Evolutionary conservation across 2,888 invertebrate species (phyloP), one percentile per base, ranked within the genome.

Genomic region (Helleia helle): DNA sequence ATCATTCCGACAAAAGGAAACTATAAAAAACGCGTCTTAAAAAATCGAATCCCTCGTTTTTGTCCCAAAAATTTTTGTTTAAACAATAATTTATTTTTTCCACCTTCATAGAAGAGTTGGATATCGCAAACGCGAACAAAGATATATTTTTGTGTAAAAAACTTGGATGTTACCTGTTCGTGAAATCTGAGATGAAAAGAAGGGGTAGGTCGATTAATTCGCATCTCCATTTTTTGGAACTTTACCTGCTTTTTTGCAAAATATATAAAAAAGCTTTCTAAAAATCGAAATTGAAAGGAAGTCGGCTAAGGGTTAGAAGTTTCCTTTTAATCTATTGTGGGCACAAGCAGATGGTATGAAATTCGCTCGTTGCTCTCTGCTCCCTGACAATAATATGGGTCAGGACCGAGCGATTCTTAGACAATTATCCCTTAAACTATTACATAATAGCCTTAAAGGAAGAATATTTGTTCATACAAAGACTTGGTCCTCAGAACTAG

Each of bases 121-220:
- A 74, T n/a, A n/a, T 77, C 71, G 76, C 74, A 74, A 81, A 71
- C 65, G 64, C 63, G 65, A 65, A 73, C 73, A 77, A 77, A 73
- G 70, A 72, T 70, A 64, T 65, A 62, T 60, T 58, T 59, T 41
- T 62, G 59, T 46, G 63, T 18, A 22, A 79, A 84, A 84, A 76
- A 76, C 56, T 63, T 67, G 64, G 62, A 71, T 65, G 55, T 80
- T 84, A 84, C 84, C 84, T 84, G 84, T 83, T 80, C 64, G 63
- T 79, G 84, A 79, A 83, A 83, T 71, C 70, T 58, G 80, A 84
- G 67, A 74, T 69, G 53, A 68, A 74, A 73, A 71, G 81, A 84
- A 84, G 74, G 83, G 83, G 83, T 84, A 79, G 68, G 62, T 64
- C 64, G 71, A 66, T 31, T 18, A 31, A 31, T 62, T 71, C 68